These are phyloP conservation scores for Epizoanthus illoricatus DNA, from an alignment of 92 coral and sea anemone genomes.

Conservation along the genomic window DNA sequence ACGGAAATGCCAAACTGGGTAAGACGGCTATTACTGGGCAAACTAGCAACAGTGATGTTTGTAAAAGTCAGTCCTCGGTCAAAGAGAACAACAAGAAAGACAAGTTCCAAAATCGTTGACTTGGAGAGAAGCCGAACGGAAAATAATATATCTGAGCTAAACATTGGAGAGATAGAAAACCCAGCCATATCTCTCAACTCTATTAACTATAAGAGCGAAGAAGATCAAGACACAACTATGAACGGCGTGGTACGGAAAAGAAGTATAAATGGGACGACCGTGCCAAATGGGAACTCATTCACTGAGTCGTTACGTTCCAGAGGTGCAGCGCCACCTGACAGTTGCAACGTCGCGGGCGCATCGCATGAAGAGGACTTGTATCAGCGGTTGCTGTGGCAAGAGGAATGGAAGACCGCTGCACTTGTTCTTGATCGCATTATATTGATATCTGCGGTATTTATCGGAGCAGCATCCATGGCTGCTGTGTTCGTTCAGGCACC, in stretches of 20 bases:
- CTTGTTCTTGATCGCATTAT: constrained; percentile 70
- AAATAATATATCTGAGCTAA: not conserved
- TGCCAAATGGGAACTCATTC: not conserved
- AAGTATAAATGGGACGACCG: not conserved
- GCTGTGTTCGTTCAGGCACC: constrained; percentile 76
- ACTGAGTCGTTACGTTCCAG: not conserved
- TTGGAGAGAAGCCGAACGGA: not conserved
- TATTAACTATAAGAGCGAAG: not conserved
- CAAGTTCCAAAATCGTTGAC: not conserved
- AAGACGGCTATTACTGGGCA: constrained; percentile 53
- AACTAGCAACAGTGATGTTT: constrained; percentile 49
- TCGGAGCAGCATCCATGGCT: constrained; percentile 56
- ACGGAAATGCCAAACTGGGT: constrained; percentile 81
- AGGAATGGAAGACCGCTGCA: constrained; percentile 80
- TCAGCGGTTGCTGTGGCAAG: constrained; percentile 52
- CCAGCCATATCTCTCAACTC: not conserved
- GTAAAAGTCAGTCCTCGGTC: constrained; percentile 31
- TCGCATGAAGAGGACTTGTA: constrained; percentile 37
- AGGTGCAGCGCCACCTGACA: not conserved
- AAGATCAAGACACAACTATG: not conserved
- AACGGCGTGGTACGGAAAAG: constrained; percentile 4
- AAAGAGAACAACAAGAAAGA: constrained; percentile 5
- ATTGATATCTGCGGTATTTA: constrained; percentile 45
- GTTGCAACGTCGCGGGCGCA: not conserved
- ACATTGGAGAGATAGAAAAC: not conserved